Base-by-base conservation (phyloP, 30 jellyfish, hydroid and myxozoan genomes). In the Aurelia aurita region DNA sequence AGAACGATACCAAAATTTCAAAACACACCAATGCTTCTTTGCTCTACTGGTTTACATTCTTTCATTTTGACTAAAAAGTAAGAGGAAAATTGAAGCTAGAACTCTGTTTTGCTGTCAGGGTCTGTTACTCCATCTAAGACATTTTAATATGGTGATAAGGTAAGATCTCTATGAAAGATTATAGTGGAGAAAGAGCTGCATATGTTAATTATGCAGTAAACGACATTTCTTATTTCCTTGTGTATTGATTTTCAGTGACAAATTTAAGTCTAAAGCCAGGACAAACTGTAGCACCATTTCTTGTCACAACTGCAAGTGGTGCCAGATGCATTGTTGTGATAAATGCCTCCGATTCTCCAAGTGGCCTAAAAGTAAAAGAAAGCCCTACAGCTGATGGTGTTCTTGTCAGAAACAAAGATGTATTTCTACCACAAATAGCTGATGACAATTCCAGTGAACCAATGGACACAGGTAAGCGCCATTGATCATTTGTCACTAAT, bases 351-450 rank as follows among this genome's bases (percentile, higher is more conserved):
- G 93, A 83, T 59, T 44, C 44, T 19, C 26, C 54, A 19, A 27
- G 22, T 45, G 72, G 53, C 18, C 25, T 79, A 5, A 83, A 83
- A 46, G 27, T 32, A 3, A 83, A 83, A 71, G 93, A 83, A 12
- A 34, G 72, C 20, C 23, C 80, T 10, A 29, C 64, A 32, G 60
- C 79, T 4, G 85, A 81, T 14, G 74, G 91, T 53, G 57, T 70
- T 49, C 60, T 87, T 15, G 89, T 87, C 26, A 32, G 96, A 54
- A 77, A 87, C 69, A 87, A 87, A 67, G 96, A 87, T 72, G 96
- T 87, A 20, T 87, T 87, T 47, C 82, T 87, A 35, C 96, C 96
- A 12, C 96, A 87, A 70, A 83, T 83, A 10, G 73, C 71, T 59
- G 96, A 87, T n/a, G 90, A 75, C 16, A 45, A 72, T 66, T 61